A percentile compares a stretch with the other conserved stretches of the same genome.
Evolutionary conservation across 2,113 vertebrate genomes (phyloP).

Genomic region (Paratilapia polleni): DNA sequence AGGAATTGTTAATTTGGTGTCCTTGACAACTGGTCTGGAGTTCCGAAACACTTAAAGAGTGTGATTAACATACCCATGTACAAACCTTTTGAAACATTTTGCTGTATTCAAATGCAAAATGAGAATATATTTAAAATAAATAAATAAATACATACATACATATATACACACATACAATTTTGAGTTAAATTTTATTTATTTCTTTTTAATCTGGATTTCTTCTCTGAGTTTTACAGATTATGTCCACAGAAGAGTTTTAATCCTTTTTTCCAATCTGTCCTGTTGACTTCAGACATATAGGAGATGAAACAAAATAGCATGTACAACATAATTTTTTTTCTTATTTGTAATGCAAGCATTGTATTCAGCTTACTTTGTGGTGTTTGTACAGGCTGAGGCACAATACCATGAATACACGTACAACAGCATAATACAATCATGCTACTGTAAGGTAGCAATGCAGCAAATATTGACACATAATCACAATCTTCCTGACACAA

Average conservation of each 20-base stretch:
- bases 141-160: too few species aligned
- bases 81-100: too few species aligned
- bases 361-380: not conserved
- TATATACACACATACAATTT: too few species aligned
- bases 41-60: too few species aligned
- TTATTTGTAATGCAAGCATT: not conserved
- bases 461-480: constrained; percentile 1
- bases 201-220: too few species aligned
- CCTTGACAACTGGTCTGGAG: too few species aligned
- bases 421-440: not conserved
- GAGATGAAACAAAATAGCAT: not conserved
- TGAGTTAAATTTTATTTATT: too few species aligned
- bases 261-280: not conserved
- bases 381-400: not conserved
- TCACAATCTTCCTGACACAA: not conserved
- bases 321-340: not conserved
- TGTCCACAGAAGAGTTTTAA: not conserved
- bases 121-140: not conserved
- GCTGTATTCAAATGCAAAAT: not conserved
- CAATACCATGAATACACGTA: not conserved
- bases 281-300: not conserved
- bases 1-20: too few species aligned
- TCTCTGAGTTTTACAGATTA: not conserved
- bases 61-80: not conserved
- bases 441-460: not conserved